Conservation (phyloP, 2,888 invertebrate species). For the Idaea biselata region DNA sequence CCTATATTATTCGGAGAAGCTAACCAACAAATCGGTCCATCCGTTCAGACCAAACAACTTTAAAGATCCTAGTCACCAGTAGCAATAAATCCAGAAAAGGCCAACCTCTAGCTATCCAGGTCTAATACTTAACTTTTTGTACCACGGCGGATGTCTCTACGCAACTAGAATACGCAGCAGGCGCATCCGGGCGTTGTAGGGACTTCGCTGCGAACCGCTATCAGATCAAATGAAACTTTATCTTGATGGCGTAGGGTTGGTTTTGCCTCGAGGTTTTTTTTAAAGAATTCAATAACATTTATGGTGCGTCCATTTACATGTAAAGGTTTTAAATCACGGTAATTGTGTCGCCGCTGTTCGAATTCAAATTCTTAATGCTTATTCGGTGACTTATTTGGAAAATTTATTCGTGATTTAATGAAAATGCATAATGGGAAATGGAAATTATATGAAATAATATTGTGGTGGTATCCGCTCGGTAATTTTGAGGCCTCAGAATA, state of each 20-base stretch:
- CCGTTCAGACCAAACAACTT: background rate
- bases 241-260: slow-evolving; percentile 2
- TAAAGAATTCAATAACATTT: background rate
- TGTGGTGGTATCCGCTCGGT: background rate
- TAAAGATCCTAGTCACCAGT: background rate
- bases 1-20: background rate
- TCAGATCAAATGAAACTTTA: slow-evolving; percentile 12
- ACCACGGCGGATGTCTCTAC: slow-evolving; percentile 24
- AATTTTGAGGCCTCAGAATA: background rate
- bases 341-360: slow-evolving; percentile 10
- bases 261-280: background rate
- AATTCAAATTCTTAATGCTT: slow-evolving; percentile 10
- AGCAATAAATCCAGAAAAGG: slow-evolving; percentile 12
- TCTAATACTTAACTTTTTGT: slow-evolving; percentile 25
- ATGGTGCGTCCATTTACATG: slow-evolving; percentile 13
- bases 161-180: slow-evolving; percentile 20
- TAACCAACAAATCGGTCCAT: background rate
- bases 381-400: slow-evolving; percentile 1
- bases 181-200: slow-evolving; percentile 24
- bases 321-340: slow-evolving; percentile 12
- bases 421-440: background rate
- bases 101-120: slow-evolving; percentile 19
- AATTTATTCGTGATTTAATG: background rate
- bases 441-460: background rate
- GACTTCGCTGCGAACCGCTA: slow-evolving; percentile 9